These are phyloP conservation scores for Liposcelis brunnea DNA, from an alignment of 2,888 invertebrate genomes.

Conservation along the genomic window DNA sequence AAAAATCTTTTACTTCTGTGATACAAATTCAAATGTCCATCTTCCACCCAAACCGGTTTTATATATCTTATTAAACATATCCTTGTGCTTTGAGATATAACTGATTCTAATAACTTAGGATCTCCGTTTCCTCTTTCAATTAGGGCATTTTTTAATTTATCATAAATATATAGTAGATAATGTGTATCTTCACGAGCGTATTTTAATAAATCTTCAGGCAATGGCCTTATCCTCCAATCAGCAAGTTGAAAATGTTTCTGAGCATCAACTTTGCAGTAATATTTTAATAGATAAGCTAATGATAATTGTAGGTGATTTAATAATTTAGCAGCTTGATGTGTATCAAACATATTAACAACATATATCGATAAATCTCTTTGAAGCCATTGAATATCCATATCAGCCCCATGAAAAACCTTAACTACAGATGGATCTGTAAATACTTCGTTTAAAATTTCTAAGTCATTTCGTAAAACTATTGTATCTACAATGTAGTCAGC, in stretches of 20 bases:
- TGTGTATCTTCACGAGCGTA: slow-evolving; percentile 94
- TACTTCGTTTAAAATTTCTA: slow-evolving; percentile 67
- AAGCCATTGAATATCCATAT: slow-evolving; percentile 77
- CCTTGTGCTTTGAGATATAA: slow-evolving; percentile 54
- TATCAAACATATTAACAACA: slow-evolving; percentile 94
- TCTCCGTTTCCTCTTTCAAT: slow-evolving; percentile 44
- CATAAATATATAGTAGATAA: slow-evolving; percentile 79
- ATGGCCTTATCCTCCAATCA: slow-evolving; percentile 86
- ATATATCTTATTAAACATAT: slow-evolving; percentile 61
- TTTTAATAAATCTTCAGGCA: slow-evolving; percentile 57
- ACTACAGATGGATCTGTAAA: slow-evolving; percentile 79
- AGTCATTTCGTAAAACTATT: slow-evolving; percentile 58
- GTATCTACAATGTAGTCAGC: slow-evolving; percentile 84
- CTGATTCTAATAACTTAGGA: slow-evolving; percentile 45
- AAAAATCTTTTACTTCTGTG: slow-evolving; percentile 61
- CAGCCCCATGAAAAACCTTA: slow-evolving; percentile 89
- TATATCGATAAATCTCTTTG: slow-evolving; percentile 92
- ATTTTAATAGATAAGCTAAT: slow-evolving; percentile 56
- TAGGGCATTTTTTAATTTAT: slow-evolving; percentile 56
- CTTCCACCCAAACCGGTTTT: slow-evolving; percentile 51
- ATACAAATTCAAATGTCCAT: slow-evolving; percentile 59
- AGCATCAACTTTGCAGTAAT: slow-evolving; percentile 58
- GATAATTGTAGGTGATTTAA: slow-evolving; percentile 54
- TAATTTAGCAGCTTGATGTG: slow-evolving; percentile 67
- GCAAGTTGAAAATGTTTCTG: slow-evolving; percentile 88